Conservation (phyloP, 1,140 invertebrate species). For the Heliconius hewitsoni region DNA sequence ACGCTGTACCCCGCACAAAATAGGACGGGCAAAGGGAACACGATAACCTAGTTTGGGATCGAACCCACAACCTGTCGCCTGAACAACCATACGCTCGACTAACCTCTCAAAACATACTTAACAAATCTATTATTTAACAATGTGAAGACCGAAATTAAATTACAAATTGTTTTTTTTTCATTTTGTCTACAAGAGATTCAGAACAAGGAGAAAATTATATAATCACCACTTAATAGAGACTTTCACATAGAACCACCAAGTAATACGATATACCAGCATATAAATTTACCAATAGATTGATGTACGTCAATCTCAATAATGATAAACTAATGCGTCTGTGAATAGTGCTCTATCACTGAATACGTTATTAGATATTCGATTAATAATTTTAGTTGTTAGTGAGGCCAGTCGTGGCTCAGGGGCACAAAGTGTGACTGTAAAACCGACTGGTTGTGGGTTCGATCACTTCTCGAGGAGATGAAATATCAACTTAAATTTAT, state of each 20-base stretch:
- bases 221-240: background rate
- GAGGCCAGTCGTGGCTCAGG: background rate
- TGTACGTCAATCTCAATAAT: conserved; percentile 61
- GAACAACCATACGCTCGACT: no score
- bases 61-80: no score
- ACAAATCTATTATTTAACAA: no score
- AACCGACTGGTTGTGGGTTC: no score
- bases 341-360: background rate
- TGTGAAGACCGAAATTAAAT: no score
- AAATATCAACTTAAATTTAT: no score
- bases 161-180: background rate
- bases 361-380: conserved; percentile 9
- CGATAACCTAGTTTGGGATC: no score
- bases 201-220: conserved; percentile 13
- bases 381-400: background rate
- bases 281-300: conserved; percentile 25
- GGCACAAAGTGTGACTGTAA: no score
- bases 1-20: no score
- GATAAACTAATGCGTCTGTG: conserved; percentile 35
- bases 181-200: background rate
- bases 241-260: conserved; percentile 3
- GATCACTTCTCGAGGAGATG: no score
- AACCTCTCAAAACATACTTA: no score
- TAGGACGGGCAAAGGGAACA: no score
- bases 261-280: conserved; percentile 53